A percentile compares a stretch with the other conserved stretches of the same genome.
phyloP scores from a whole-genome alignment of 2,888 invertebrate species.

The Ochropleura leucogaster region DNA sequence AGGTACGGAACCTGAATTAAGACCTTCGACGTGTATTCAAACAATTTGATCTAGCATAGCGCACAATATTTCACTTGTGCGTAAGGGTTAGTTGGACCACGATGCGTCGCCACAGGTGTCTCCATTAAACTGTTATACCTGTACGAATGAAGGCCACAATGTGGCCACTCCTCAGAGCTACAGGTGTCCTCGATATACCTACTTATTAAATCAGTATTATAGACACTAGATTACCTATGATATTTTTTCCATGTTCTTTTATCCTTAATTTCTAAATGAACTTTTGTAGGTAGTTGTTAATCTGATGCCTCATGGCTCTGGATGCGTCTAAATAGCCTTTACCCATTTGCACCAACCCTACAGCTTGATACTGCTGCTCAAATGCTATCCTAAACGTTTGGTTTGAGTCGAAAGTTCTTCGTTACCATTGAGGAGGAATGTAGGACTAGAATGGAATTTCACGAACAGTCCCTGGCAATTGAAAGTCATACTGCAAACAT shows the following conservation, averaged over 20 bases:
- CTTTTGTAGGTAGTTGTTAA: not conserved
- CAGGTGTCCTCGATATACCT: slow-evolving; percentile 14
- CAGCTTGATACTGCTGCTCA: not conserved
- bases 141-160: slow-evolving; percentile 1
- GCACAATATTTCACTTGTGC: not conserved
- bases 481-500: slow-evolving; percentile 15
- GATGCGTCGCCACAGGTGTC: slow-evolving; percentile 19
- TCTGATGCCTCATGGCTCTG: not conserved
- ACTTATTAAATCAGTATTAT: not conserved
- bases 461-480: not conserved
- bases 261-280: not conserved
- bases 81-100: not conserved
- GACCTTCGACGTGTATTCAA: not conserved
- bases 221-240: too few species aligned
- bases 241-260: not conserved
- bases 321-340: not conserved
- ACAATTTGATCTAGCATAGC: too few species aligned
- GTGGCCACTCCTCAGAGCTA: slow-evolving; percentile 1
- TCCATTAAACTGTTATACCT: slow-evolving; percentile 6
- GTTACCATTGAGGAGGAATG: not conserved
- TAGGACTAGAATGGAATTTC: not conserved
- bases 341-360: not conserved
- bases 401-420: not conserved
- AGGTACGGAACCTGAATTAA: not conserved
- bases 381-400: not conserved